A percentile compares a stretch with the other conserved stretches of the same genome.
Evolutionary conservation across 1,140 invertebrate genomes (phyloP).

Genomic region (Microplitis mediator): DNA sequence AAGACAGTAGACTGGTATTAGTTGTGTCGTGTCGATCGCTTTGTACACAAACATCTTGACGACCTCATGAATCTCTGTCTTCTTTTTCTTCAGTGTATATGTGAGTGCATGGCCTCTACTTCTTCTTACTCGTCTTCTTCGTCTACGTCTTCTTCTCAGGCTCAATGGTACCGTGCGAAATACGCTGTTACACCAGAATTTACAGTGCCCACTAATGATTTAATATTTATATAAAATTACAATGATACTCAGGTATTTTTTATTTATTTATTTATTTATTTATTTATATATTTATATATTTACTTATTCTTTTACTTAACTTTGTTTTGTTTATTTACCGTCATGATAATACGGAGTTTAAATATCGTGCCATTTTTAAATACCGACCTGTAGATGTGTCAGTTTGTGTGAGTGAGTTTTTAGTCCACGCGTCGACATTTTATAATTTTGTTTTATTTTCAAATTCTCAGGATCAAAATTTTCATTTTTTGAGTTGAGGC

Average conservation of each 20-base stretch:
- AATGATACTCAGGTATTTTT: neutral
- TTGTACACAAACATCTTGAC: conserved; percentile 22
- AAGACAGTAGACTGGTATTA: neutral
- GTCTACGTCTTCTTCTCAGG: neutral
- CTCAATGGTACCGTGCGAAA: conserved; percentile 4
- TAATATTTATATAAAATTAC: neutral
- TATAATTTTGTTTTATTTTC: neutral
- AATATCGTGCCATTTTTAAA: no score
- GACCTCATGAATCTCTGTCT: conserved; percentile 9
- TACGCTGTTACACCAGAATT: neutral
- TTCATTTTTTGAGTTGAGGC: neutral
- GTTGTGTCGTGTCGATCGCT: conserved; percentile 12
- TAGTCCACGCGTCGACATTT: no score
- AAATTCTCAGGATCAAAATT: neutral
- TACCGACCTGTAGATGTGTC: no score
- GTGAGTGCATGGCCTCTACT: conserved; percentile 1
- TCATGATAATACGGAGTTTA: no score
- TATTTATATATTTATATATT: no score
- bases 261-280: neutral
- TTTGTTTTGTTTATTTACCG: no score
- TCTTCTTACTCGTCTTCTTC: neutral
- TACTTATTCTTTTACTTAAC: no score
- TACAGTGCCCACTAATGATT: neutral
- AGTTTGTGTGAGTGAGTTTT: no score
- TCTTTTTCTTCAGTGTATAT: conserved; percentile 2